Base-by-base conservation (phyloP, 2,888 invertebrate genomes). In the Carabus problematicus region DNA sequence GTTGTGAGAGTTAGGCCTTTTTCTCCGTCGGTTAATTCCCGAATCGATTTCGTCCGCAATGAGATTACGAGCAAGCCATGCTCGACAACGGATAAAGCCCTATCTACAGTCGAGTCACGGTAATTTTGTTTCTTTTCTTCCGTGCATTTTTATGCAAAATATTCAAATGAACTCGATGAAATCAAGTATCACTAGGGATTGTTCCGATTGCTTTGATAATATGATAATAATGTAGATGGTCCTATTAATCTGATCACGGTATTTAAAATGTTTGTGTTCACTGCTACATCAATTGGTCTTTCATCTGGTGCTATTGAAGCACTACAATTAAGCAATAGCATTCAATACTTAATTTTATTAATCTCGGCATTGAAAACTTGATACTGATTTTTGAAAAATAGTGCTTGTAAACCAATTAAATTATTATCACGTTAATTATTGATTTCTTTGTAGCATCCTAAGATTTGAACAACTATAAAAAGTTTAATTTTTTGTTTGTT, bases 41-140 rank as follows among this genome's bases (percentile, higher is more conserved):
- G 69, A 68, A 71, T 73, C 72, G 73, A 73, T 73, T 73, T 73
- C 72, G 72, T 71, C 73, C 72, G 72, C 73, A 73, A 73, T 71
- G 72, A 74, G 74, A 74, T 74, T 74, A 73, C 71, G 68, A 41
- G 19, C 19, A 19, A 41, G 12, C 29, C 29, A 29, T 29, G 29
- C 29, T 29, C 45, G 16, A 43, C 12, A 18, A 42, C 9, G 43
- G 45, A 47, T 41, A 39, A 40, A 59, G 52, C 40, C 64, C 49
- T 18, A 66, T 56, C 54, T 47, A 40, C 61, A 47, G 55, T 39
- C 52, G 29, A 56, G 73, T 72, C 72, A 71, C 71, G 70, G 59
- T 60, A 45, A 70, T 39, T 61, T 70, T 47, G 52, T 18, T 7
- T 11, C 41, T 55, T 52, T 41, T 29, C 29, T 29, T 29, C 29